Evolutionary conservation across 2,113 vertebrate genomes (phyloP).

Genomic region (Sciurus niger): DNA sequence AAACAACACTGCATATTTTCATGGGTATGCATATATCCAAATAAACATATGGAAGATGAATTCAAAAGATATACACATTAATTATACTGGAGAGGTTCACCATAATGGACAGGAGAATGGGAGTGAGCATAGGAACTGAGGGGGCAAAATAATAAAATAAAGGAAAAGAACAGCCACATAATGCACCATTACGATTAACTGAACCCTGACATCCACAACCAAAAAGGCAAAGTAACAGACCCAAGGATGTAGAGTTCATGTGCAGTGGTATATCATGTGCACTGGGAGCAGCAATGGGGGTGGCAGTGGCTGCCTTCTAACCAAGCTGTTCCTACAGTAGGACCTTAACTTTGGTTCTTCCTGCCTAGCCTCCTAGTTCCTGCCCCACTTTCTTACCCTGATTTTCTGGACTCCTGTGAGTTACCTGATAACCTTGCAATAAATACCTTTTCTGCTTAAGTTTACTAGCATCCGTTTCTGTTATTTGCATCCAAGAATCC

Average conservation of each 20-base stretch:
- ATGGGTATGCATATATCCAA: slow-evolving; percentile 12
- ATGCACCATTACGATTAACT: slow-evolving; percentile 22
- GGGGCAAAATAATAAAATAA: not conserved
- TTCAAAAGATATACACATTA: slow-evolving; percentile 36
- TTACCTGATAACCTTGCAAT: not conserved
- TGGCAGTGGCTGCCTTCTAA: not conserved
- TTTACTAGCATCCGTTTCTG: slow-evolving; percentile 42
- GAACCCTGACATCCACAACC: not conserved
- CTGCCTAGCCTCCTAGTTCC: not conserved
- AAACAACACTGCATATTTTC: slow-evolving; percentile 49
- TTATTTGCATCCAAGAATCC: slow-evolving; percentile 11
- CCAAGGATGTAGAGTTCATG: not conserved
- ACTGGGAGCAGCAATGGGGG: not conserved
- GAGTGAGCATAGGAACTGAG: not conserved
- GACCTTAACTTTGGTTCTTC: not conserved
- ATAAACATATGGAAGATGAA: slow-evolving; percentile 7
- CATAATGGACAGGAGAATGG: not conserved
- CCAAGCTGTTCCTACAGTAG: not conserved
- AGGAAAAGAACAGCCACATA: not conserved
- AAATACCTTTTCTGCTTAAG: slow-evolving; percentile 56
- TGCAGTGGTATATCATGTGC: not conserved
- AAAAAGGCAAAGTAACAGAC: not conserved
- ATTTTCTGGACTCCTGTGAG: slow-evolving; percentile 51
- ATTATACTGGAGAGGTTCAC: slow-evolving; percentile 37
- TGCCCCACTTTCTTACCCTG: not conserved